Base-by-base conservation (phyloP, 2,888 invertebrate species). In the Didymodactylos carnosus region DNA sequence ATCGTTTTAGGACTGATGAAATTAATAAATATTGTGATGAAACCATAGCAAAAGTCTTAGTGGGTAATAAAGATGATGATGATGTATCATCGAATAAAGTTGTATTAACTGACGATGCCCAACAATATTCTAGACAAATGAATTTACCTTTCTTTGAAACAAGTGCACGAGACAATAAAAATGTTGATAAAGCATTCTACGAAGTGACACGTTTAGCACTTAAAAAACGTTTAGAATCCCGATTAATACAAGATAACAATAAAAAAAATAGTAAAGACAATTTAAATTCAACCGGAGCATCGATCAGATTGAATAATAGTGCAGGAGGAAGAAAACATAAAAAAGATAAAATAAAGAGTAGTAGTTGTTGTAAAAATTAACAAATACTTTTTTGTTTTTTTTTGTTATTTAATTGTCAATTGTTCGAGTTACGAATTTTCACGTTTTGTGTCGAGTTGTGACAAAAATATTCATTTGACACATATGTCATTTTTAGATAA, bases 11-110 rank as follows among this genome's bases (percentile, higher is more conserved):
- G n/a, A 86, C 98, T 73, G 93, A 94, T 83, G 98, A 98, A 86
- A 98, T 98, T 78, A 95, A 97, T 83, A 92, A 94, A 83, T 97
- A 99, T 87, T 98, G 98, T 88, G 97, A 98, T 87, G 91, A 93
- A 80, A 95, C 95, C 78, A 94, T 93, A 14, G 41, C 43, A 8
- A 35, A 43, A 40, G 41, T 78, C 78, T 16, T 77, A 83, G 83
- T 83, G 73, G 83, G 83, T 10, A 83, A 83, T 77, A 83, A 83
- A 78, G 82, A 82, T 76, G 83, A 83, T 76, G 81, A 82, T 72
- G 80, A 80, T 10, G 81, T 80, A 39, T 29, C 29, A 53, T 8
- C 4, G 6, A 79, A 80, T 53, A 94, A 97, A 86, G 94, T 97
- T 76, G 97, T 99, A 39, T 87, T 94, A 76, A 94, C 94, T 69